These are phyloP conservation scores for Agapetus fuscipes DNA, from an alignment of 2,888 invertebrate species.

Conservation along the genomic window DNA sequence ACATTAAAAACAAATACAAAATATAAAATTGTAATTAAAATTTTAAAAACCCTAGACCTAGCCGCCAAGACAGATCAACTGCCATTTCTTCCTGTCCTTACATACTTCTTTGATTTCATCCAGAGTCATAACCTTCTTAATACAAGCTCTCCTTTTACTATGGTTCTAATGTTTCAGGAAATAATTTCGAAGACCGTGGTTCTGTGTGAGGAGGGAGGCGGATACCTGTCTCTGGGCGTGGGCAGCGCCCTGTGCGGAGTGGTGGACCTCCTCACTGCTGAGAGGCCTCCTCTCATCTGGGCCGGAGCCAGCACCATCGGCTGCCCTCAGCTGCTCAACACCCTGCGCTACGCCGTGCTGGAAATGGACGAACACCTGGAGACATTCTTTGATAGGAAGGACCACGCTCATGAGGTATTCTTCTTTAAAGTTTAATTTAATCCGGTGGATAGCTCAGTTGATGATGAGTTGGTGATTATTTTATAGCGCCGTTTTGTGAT, in stretches of 20 bases:
- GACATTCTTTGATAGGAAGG: conserved; percentile 85
- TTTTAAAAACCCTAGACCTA: too few species aligned
- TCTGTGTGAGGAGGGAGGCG: conserved; percentile 30
- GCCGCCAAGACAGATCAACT: too few species aligned
- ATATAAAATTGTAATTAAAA: too few species aligned
- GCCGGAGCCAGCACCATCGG: conserved; percentile 65
- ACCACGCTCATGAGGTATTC: conserved; percentile 72
- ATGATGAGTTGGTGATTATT: too few species aligned
- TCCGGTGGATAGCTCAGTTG: too few species aligned
- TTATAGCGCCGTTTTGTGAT: too few species aligned
- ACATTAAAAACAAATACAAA: too few species aligned
- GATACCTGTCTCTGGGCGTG: conserved; percentile 22
- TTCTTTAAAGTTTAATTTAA: too few species aligned
- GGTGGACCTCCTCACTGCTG: conserved; percentile 50
- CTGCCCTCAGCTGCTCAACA: conserved; percentile 63
- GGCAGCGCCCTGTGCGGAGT: conserved; percentile 39
- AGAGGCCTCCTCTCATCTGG: conserved; percentile 87
- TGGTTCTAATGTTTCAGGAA: conserved; percentile 57
- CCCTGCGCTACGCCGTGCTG: conserved; percentile 77
- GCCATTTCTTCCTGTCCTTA: too few species aligned
- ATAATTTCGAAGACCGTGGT: conserved; percentile 61
- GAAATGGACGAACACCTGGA: conserved; percentile 94
- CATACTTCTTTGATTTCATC: too few species aligned
- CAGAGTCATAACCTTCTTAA: too few species aligned
- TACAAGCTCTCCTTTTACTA: too few species aligned